phyloP scores from a whole-genome alignment of 2,113 vertebrate species.

The Alouatta palliata region DNA sequence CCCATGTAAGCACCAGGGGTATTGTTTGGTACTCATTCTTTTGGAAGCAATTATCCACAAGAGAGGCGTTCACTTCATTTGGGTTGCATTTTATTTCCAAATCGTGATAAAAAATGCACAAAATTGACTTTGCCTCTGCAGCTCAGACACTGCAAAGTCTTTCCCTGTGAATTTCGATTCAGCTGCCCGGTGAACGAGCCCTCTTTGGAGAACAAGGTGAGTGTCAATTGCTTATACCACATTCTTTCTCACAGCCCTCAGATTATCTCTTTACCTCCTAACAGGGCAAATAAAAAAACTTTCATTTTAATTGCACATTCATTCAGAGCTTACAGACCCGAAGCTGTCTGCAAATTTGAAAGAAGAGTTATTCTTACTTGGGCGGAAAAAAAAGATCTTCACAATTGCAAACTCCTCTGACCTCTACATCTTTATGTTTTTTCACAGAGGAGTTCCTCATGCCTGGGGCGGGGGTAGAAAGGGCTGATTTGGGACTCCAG shows the following conservation, averaged over 20 bases:
- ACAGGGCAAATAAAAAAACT: neutral
- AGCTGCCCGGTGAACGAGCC: neutral
- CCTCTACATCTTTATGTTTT: neutral
- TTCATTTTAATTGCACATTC: neutral
- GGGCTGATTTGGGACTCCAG: neutral
- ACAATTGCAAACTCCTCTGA: neutral
- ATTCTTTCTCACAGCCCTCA: rapidly evolving
- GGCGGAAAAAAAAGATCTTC: neutral
- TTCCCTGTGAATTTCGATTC: neutral
- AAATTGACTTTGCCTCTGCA: constrained; percentile 28
- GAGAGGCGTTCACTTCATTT: constrained; percentile 74
- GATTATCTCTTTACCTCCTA: neutral
- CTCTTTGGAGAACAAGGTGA: neutral
- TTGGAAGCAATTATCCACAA: constrained; percentile 75
- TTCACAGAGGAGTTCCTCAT: neutral
- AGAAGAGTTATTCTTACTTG: neutral
- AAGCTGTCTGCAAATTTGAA: neutral
- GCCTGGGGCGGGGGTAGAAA: rapidly evolving
- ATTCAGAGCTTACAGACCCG: neutral
- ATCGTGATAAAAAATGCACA: constrained; percentile 60
- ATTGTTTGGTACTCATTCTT: constrained; percentile 69
- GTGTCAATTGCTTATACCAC: rapidly evolving
- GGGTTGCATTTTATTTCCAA: constrained; percentile 73
- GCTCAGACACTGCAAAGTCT: neutral
- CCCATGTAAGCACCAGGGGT: constrained; percentile 69